phyloP scores from a whole-genome alignment of 2,797 vertebrate species.

The Buceros bicornis region DNA sequence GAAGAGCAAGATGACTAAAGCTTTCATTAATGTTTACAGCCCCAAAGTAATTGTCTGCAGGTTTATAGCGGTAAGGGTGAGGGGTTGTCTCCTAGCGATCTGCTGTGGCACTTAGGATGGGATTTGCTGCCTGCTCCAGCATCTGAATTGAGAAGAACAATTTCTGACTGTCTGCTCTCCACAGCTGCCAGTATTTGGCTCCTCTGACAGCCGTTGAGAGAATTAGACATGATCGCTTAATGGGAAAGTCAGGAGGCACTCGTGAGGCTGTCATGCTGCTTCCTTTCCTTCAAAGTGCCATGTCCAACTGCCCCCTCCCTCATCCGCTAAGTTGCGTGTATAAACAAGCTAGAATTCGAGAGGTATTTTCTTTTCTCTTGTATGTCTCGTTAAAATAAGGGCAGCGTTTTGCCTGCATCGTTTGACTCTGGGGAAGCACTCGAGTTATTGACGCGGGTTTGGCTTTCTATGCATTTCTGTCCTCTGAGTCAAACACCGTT shows the following conservation, averaged over 20 bases:
- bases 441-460: background rate
- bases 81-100: background rate
- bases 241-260: background rate
- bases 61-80: background rate
- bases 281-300: background rate
- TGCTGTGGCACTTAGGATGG: background rate
- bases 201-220: background rate
- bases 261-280: background rate
- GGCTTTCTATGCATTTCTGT: background rate
- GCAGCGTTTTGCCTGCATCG: background rate
- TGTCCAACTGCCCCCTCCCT: too few relatives aligned
- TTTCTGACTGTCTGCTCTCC: background rate
- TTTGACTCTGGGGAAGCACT: background rate
- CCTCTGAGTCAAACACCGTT: background rate
- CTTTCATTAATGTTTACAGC: constrained; percentile 36
- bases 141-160: background rate
- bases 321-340: background rate
- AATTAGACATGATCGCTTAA: background rate
- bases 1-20: background rate
- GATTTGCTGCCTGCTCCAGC: background rate
- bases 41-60: background rate
- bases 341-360: background rate
- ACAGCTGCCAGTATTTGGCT: background rate
- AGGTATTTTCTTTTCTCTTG: background rate
- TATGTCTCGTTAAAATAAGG: background rate